Evolutionary conservation across 2,113 vertebrate genomes (phyloP).

Genomic region (Aplodontia rufa): DNA sequence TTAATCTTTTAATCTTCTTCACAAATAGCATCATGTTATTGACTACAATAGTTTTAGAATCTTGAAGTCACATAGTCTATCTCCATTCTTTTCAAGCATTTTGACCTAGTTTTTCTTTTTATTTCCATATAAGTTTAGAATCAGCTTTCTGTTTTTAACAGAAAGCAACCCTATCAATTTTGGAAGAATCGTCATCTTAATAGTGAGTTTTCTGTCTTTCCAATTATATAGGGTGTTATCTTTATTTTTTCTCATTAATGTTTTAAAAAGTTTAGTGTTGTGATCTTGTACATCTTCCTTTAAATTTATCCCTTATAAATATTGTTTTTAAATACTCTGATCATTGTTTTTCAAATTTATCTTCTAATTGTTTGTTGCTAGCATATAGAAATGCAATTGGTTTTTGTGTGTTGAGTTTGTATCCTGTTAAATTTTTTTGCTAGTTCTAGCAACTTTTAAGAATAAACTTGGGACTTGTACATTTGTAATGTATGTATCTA

Average conservation of each 20-base stretch:
- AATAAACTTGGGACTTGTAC: constrained; percentile 43
- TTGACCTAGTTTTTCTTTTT: neutral
- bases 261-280: constrained; percentile 40
- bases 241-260: neutral
- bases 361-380: constrained; percentile 39
- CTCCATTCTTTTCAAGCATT: neutral
- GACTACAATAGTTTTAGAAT: neutral
- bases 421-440: constrained; percentile 45
- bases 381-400: constrained; percentile 5
- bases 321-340: constrained; percentile 20
- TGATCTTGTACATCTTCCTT: neutral
- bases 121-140: constrained; percentile 37
- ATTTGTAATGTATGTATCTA: neutral
- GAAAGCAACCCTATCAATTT: neutral
- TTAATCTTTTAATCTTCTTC: neutral
- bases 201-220: constrained; percentile 27
- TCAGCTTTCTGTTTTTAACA: neutral
- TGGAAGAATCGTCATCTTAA: neutral
- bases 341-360: constrained; percentile 39
- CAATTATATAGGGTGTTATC: neutral
- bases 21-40: neutral
- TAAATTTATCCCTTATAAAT: constrained; percentile 11
- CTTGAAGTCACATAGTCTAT: neutral
- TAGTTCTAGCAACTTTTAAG: constrained; percentile 41
- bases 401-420: constrained; percentile 60